Evolutionary conservation across 2,797 vertebrate genomes (phyloP), one percentile per base, ranked within the genome.

Genomic region (Melanotaenia parkinsoni): DNA sequence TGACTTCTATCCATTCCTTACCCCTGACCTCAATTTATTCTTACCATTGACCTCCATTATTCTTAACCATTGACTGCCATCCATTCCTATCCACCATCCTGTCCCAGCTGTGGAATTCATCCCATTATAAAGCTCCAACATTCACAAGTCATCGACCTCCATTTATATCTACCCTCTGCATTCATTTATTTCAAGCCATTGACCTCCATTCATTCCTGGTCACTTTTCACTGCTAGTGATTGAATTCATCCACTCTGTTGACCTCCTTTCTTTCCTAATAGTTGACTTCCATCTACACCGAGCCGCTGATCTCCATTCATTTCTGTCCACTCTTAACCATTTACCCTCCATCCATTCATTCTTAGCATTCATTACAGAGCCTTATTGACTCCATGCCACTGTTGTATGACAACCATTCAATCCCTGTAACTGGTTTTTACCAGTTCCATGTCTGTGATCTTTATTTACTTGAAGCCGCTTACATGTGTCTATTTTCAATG

Each of bases 31-130:
- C 5, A 33, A 54, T 58, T n/a, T 0, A 20, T 62, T 4, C 18
- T 58, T 11, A 51, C 7, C 59, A 62, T 30, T 61, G 67, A 16
- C 13, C 61, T 24, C n/a, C 16, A 63, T 72, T 32, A 18, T 26
- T 57, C 32, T 30, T 3, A 18, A 32, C 32, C n/a, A 37, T 33
- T 54, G 38, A 74, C 26, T 12, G 24, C 9, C 26, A 26, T 33
- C 0, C 1, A 37, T 67, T 66, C 20, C 47, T 10, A 11, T 22
- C 20, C 20, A 53, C 24, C 22, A 54, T 14, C 51, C 24, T 6
- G 5, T 53, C 26, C 13, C 8, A 56, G 26, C 26, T 30, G 7
- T 28, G 28, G 1, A 18, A 57, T 18, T 8, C 32, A 57, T 54
- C 51, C 26, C 3, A 8, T 32, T 28, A 28, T 8, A 8, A 4